A percentile compares a stretch with the other conserved stretches of the same genome.
These are phyloP conservation scores for Callorhinus ursinus DNA, from an alignment of 2,113 vertebrate species.

Conservation along the genomic window DNA sequence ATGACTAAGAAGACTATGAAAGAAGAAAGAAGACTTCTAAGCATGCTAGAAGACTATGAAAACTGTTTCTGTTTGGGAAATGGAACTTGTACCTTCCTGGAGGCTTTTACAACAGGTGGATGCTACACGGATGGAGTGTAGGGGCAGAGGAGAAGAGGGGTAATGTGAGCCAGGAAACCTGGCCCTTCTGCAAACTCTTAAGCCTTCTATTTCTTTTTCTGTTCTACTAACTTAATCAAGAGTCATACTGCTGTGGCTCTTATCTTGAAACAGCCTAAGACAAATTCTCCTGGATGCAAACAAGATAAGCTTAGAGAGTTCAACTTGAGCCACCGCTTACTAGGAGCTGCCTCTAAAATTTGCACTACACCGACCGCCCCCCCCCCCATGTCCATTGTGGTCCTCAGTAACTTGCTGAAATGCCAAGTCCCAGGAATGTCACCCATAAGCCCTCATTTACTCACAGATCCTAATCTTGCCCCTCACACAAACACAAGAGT, in stretches of 20 bases:
- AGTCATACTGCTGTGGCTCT: slow-evolving; percentile 51
- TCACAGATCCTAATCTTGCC: neutral
- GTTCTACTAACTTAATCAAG: slow-evolving; percentile 27
- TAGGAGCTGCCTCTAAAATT: slow-evolving; percentile 51
- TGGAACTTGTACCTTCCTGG: neutral
- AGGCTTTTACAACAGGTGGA: neutral
- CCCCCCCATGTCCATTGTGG: neutral
- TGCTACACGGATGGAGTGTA: neutral
- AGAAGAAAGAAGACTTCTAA: too few relatives aligned
- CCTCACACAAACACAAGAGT: neutral
- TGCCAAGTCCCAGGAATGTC: neutral
- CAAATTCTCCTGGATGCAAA: slow-evolving; percentile 25
- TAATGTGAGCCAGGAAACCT: neutral
- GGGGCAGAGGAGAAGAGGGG: neutral
- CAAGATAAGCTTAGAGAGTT: slow-evolving; percentile 63
- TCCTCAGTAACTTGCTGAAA: neutral
- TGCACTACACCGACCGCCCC: neutral
- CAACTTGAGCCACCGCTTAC: slow-evolving; percentile 47
- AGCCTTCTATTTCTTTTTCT: neutral
- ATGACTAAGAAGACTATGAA: neutral
- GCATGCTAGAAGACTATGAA: neutral
- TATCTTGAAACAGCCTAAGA: slow-evolving; percentile 34
- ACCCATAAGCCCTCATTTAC: neutral
- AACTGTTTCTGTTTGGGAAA: neutral
- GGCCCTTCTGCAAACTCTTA: neutral